Base-by-base conservation (phyloP, 2,797 vertebrate species). In the Falco peregrinus region DNA sequence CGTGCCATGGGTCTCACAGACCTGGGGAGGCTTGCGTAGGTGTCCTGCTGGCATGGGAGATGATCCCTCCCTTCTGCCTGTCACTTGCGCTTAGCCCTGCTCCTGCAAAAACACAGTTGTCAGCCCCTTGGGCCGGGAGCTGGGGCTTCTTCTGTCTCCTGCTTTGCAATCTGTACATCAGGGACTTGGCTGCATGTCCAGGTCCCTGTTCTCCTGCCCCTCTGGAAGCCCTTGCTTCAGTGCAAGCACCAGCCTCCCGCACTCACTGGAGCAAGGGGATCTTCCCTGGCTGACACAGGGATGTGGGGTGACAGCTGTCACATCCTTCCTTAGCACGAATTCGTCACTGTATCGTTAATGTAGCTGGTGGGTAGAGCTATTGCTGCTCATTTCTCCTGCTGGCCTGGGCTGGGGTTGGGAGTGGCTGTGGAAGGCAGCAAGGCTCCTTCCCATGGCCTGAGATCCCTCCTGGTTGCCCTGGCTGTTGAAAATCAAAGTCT, bases 311-410 rank as follows among this genome's bases (percentile, higher is more conserved):
- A 89, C 81, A 93, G 84, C 78, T 93, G 90, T 89, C 92, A 90
- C 16, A 0, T 87, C 77, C 47, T 79, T 84, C 73, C 54, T 77
- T 57, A 75, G 71, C 68, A 71, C 2, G 7, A 67, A 75, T 80
- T 83, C 1, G 1, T 80, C 47, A 9, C 67, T 0, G 0, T 70
- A 63, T 63, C 12, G 0, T 83, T 53, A 47, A 25, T 39, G 60
- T 81, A 84, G 81, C 71, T 78, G 68, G 28, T 90, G 61, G 75
- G 43, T 77, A 35, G 77, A 51, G 85, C 48, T n/a, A 7, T 19
- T 43, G 33, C 78, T 87, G 89, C 37, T 95, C 89, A 71, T 93
- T 90, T 85, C 54, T 96, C 18, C 71, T 82, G 22, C 47, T 87
- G 78, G 33, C 50, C 53, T 78, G 29, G 70, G 37, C 18, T 74